A percentile compares a stretch with the other conserved stretches of the same genome.
Evolutionary conservation across 2,888 invertebrate species (phyloP).

Genomic region (Clusia tigrina): DNA sequence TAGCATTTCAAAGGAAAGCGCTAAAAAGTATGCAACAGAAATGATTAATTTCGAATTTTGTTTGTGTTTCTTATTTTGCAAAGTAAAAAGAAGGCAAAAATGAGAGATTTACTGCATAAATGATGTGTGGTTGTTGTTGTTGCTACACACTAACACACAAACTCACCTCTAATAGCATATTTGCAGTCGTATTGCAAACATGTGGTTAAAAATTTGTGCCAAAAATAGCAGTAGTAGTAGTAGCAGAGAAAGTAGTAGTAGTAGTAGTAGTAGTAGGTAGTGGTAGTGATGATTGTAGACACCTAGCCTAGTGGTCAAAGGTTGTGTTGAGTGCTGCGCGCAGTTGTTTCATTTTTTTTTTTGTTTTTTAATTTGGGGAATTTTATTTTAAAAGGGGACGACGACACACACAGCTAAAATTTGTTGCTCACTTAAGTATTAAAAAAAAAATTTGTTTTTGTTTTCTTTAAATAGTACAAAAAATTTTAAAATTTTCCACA

Average conservation of each 20-base stretch:
- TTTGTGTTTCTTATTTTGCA: not conserved
- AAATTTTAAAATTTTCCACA: slow-evolving; percentile 16
- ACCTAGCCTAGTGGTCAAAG: slow-evolving; percentile 17
- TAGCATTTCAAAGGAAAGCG: not conserved
- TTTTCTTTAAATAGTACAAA: not conserved
- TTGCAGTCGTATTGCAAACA: slow-evolving; percentile 13
- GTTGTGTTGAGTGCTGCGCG: slow-evolving; percentile 13
- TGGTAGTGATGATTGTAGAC: slow-evolving; percentile 22
- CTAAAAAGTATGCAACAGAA: not conserved
- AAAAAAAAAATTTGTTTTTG: not conserved
- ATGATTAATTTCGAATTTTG: not conserved
- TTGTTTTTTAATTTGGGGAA: not conserved
- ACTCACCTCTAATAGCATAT: slow-evolving; percentile 26
- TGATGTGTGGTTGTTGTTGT: no score
- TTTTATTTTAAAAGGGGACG: not conserved
- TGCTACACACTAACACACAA: not conserved
- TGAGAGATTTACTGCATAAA: not conserved
- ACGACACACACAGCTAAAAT: not conserved
- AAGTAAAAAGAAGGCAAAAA: not conserved
- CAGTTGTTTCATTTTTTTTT: slow-evolving; percentile 9
- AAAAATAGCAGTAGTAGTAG: slow-evolving; percentile 28
- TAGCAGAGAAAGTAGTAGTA: slow-evolving; percentile 24
- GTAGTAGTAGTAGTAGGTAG: slow-evolving; percentile 22
- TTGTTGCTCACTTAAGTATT: no score
- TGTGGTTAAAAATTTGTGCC: slow-evolving; percentile 23